Base-by-base conservation (phyloP, 53 echinoderm and acorn worm species). In the Paracentrotus lividus region DNA sequence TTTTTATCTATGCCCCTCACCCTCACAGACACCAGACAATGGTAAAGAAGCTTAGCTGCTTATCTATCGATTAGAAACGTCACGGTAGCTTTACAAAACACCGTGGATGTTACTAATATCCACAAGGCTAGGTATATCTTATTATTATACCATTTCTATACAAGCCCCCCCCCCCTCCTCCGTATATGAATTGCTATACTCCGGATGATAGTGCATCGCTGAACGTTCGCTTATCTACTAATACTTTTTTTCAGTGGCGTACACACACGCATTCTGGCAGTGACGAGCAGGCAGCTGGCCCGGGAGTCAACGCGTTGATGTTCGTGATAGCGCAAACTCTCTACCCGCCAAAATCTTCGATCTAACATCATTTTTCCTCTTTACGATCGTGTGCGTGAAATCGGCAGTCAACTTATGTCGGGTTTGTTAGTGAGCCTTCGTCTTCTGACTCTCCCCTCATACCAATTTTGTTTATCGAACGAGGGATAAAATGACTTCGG, bases 301-400 rank as follows among this genome's bases (percentile, higher is more conserved):
- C 88, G 1, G 88, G 88, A 88, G 16, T 53, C 24, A 88, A 34
- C 57, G 57, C 88, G 54, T 57, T 56, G 55, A 21, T 55, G 88
- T 88, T 57, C 88, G 88, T 88, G 88, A 88, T 29, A 88, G 15
- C 36, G 88, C 88, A 88, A 88, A 88, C 57, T 56, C 57, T 88
- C 88, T 36, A 57, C 34, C 34, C 34, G 88, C 16, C 85, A 31
- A 24, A 56, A 55, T 88, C 88, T 88, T 88, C 88, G 88, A 88
- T 88, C 56, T 20, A 20, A 34, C 88, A 88, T 33, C 88, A 55
- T 56, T 54, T 56, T 51, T 38, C 54, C 58, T 53, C 88, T 53
- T 53, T 33, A 59, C 31, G 54, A 33, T 55, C 88, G 88, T 88
- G 88, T 56, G 54, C 36, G 88, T 88, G 88, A 88, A 88, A 53